Conservation (phyloP, 2,888 invertebrate genomes). For the Calliopum simillimum region DNA sequence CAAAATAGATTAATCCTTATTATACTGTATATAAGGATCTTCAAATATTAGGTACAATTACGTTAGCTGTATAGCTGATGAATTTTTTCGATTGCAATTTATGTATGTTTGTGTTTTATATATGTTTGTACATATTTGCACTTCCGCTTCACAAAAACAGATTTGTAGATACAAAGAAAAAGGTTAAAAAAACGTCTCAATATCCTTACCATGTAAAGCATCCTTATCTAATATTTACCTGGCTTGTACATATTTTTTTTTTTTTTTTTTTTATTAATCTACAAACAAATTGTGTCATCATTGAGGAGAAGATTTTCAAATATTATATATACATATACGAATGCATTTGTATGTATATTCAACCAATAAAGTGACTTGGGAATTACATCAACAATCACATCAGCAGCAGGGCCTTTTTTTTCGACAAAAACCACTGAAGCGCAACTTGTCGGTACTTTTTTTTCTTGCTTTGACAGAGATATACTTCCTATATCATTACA, state of each 20-base stretch:
- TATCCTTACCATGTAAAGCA: constrained; percentile 8
- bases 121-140: not conserved
- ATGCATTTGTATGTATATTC: not conserved
- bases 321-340: too few species aligned
- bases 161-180: not conserved
- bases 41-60: constrained; percentile 33
- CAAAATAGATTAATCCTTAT: constrained; percentile 11
- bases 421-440: not conserved
- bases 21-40: not conserved
- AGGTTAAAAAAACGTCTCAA: constrained; percentile 19
- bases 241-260: not conserved
- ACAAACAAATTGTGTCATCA: not conserved
- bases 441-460: too few species aligned
- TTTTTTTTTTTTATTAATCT: not conserved
- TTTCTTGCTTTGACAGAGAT: too few species aligned
- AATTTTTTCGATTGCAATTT: constrained; percentile 25
- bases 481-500: too few species aligned
- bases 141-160: constrained; percentile 23
- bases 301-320: too few species aligned
- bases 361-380: constrained; percentile 1
- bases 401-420: not conserved
- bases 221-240: not conserved
- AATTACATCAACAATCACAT: constrained; percentile 1
- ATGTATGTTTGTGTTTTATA: not conserved
- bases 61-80: constrained; percentile 28